Base-by-base conservation (phyloP, 2,888 invertebrate species). In the Pristionchus fissidentatus region DNA sequence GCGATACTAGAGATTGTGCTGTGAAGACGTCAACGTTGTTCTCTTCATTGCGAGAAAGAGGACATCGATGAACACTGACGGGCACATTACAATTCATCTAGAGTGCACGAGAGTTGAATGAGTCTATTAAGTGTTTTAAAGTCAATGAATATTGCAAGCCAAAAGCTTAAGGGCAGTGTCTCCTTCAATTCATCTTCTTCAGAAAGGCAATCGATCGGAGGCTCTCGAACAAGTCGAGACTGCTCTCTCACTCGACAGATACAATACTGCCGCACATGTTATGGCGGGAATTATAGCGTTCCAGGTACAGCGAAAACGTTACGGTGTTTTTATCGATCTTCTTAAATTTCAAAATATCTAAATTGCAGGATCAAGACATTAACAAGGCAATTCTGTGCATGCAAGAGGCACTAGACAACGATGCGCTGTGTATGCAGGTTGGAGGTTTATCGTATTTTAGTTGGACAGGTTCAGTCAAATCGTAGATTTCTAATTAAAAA, bases 231-330 rank as follows among this genome's bases (percentile, higher is more conserved):
- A 95, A 93, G 95, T 95, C 52, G 95, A 95, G 93, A 94, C 95
- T 90, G 96, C 95, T 49, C 94, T 95, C 89, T 94, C 95, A 88
- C 94, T 95, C 13, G 96, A 96, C 90, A 94, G 95, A 84, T 95
- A 95, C 89, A 96, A 95, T 93, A 95, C 96, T 0, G 95, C 92
- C 90, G 96, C 96, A 8, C 95, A 95, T 90, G 96, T 97, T 43
- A 75, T 46, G 43, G 75, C 29, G 15, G 75, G 75, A n/a, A 75
- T 75, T 13, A 46, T n/a, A 2, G 35, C 66, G n/a, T 66, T 66
- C 35, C 38, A 66, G 19, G n/a, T n/a, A n/a, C n/a, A n/a, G n/a
- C n/a, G n/a, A n/a, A n/a, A n/a, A n/a, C n/a, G n/a, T n/a, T n/a
- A n/a, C n/a, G n/a, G n/a, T n/a, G n/a, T n/a, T n/a, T n/a, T n/a